These are phyloP conservation scores for Heliothis subflexa DNA, from an alignment of 1,140 invertebrate genomes.

Conservation along the genomic window DNA sequence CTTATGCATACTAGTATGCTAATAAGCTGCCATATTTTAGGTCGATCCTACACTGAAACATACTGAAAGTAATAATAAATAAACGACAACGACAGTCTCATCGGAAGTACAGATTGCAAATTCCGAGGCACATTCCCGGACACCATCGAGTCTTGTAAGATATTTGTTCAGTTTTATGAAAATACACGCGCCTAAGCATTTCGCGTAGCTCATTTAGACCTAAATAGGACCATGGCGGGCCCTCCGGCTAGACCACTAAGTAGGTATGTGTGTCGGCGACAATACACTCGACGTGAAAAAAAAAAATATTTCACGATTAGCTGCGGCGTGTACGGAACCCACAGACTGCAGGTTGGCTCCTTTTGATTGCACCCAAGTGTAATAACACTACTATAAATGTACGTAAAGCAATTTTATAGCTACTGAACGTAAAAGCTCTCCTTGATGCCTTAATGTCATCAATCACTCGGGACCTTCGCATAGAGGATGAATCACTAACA, in stretches of 20 bases:
- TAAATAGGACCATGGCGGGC: not conserved
- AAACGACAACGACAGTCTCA: not conserved
- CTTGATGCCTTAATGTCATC: constrained; percentile 32
- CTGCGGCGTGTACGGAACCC: not conserved
- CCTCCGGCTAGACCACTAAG: constrained; percentile 20
- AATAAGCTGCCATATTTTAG: not conserved
- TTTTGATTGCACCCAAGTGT: constrained; percentile 8
- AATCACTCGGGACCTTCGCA: constrained; percentile 15
- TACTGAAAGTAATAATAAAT: not conserved
- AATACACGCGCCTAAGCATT: no score
- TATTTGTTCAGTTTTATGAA: no score
- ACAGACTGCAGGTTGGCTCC: not conserved
- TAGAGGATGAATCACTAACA: constrained; percentile 16
- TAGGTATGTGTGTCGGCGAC: constrained; percentile 12
- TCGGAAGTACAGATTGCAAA: not conserved
- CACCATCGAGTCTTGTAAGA: no score
- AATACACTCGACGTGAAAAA: constrained; percentile 6
- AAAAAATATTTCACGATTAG: not conserved
- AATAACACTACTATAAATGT: not conserved
- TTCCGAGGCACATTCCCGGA: no score
- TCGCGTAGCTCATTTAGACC: no score
- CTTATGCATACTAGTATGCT: no score
- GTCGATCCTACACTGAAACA: not conserved
- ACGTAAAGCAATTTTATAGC: constrained; percentile 7
- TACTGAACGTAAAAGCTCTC: constrained; percentile 13